Conservation (phyloP, 2,888 invertebrate species). For the Elegia similella region DNA sequence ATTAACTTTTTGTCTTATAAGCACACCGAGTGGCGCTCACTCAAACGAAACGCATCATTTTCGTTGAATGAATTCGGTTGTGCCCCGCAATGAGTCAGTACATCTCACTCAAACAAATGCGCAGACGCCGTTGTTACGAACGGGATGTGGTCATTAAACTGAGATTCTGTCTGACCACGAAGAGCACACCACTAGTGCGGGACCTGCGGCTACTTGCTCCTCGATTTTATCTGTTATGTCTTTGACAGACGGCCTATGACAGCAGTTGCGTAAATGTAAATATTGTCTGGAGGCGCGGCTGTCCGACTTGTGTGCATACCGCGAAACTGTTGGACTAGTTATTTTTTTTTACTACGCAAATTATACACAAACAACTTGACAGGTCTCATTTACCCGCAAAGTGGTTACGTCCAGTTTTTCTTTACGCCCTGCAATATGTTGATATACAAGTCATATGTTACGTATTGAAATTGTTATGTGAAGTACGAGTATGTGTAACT, state of each 20-base stretch:
- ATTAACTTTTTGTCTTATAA: slow-evolving; percentile 32
- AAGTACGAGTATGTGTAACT: background rate
- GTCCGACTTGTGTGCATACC: slow-evolving; percentile 32
- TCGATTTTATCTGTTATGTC: slow-evolving; percentile 27
- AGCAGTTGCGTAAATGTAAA: slow-evolving; percentile 21
- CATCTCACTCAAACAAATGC: slow-evolving; percentile 69
- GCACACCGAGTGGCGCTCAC: slow-evolving; percentile 43
- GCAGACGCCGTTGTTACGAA: slow-evolving; percentile 63
- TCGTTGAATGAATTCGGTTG: slow-evolving; percentile 66
- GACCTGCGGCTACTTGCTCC: slow-evolving; percentile 14
- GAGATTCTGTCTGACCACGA: slow-evolving; percentile 63
- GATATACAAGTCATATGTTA: background rate
- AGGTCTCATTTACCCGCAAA: slow-evolving; percentile 36
- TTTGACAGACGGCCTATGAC: slow-evolving; percentile 24
- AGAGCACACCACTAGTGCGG: slow-evolving; percentile 2
- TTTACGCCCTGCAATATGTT: background rate
- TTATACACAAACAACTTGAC: slow-evolving; percentile 27
- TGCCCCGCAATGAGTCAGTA: slow-evolving; percentile 64
- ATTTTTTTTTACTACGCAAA: slow-evolving; percentile 35
- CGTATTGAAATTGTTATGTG: background rate
- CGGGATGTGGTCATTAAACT: slow-evolving; percentile 78
- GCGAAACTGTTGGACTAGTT: slow-evolving; percentile 41
- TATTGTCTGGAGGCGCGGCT: slow-evolving; percentile 12
- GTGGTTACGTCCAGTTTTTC: slow-evolving; percentile 17
- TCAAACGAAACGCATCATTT: slow-evolving; percentile 52